phyloP scores from a whole-genome alignment of 1,140 invertebrate species.

The Papilio aristodemus region DNA sequence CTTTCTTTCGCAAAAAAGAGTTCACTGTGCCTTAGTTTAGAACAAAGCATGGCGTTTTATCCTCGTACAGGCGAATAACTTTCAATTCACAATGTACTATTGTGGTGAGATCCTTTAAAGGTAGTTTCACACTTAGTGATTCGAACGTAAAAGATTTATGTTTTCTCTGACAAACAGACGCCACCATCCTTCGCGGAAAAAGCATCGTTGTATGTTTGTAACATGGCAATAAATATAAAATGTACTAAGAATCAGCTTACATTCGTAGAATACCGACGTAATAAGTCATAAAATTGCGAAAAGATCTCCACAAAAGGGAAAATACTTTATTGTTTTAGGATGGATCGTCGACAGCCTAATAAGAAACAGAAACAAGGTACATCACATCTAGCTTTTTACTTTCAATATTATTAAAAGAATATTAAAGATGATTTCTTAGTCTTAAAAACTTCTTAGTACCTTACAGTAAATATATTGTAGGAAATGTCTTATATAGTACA shows the following conservation, averaged over 20 bases:
- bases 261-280: neutral
- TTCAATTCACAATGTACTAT: slow-evolving; percentile 29
- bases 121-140: slow-evolving; percentile 25
- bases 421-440: too few relatives aligned
- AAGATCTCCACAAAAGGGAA: too few relatives aligned
- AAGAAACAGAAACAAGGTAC: too few relatives aligned
- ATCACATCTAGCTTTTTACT: too few relatives aligned
- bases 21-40: neutral
- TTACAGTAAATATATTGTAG: too few relatives aligned
- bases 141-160: slow-evolving; percentile 26
- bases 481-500: neutral
- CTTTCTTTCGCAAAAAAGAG: too few relatives aligned
- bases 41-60: slow-evolving; percentile 18
- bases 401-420: too few relatives aligned
- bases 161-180: slow-evolving; percentile 9
- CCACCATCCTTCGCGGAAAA: slow-evolving; percentile 9
- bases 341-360: too few relatives aligned
- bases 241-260: neutral
- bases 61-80: slow-evolving; percentile 16
- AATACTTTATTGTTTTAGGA: too few relatives aligned
- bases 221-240: slow-evolving; percentile 16
- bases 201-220: slow-evolving; percentile 3
- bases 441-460: too few relatives aligned
- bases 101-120: slow-evolving; percentile 29
- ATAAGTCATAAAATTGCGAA: too few relatives aligned